Percentiles rank a stretch among this genome's conserved stretches.
Evolutionary conservation across 2,113 vertebrate species (phyloP).

Genomic region (Peromyscus polionotus): DNA sequence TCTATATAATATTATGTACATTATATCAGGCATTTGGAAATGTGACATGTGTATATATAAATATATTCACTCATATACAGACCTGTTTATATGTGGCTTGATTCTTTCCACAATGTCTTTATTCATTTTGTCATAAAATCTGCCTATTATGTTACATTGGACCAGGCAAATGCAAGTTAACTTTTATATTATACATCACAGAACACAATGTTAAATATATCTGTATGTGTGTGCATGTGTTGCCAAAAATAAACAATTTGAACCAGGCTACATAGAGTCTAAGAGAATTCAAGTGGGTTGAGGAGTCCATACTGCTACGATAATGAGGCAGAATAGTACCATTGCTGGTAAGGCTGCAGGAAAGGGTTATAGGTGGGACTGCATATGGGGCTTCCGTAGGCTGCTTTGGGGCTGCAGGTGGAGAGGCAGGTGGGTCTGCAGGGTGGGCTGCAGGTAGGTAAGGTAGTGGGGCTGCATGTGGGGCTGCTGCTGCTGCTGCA

Average conservation of each 20-base stretch:
- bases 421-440: too few species aligned
- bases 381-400: too few species aligned
- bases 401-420: not conserved
- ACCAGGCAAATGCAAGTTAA: too few species aligned
- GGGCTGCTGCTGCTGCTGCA: not conserved
- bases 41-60: not conserved
- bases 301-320: not conserved
- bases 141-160: not conserved
- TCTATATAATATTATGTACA: not conserved
- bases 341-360: not conserved
- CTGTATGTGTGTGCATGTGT: not conserved
- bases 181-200: not conserved
- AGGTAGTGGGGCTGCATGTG: not conserved
- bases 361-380: not conserved
- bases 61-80: not conserved
- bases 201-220: not conserved
- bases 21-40: not conserved
- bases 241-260: not conserved
- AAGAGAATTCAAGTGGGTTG: not conserved
- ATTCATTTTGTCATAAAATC: not conserved
- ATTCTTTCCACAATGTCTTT: not conserved
- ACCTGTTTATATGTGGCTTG: not conserved
- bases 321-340: not conserved
- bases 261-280: not conserved
- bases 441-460: too few species aligned